Evolutionary conservation across 2,113 vertebrate species (phyloP), one percentile per base, ranked within the genome.

Genomic region (Tamias sibiricus): DNA sequence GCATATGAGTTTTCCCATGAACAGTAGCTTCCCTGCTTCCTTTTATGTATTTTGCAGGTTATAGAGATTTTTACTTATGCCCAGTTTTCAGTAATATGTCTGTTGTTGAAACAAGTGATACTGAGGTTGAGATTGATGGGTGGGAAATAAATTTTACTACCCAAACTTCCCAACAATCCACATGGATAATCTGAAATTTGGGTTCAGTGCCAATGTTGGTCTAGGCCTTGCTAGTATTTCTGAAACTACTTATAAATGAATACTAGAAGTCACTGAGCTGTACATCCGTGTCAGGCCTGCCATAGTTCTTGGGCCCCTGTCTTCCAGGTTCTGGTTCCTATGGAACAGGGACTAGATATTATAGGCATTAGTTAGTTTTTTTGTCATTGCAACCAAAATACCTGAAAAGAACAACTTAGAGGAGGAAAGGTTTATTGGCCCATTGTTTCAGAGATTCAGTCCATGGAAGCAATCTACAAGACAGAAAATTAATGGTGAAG

Each of bases 1-100:
- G 17, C n/a, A 62, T 54, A 86, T 87, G 62, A 87, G 13, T 90
- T 44, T 79, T 89, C 32, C 69, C 81, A 84, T 90, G 47, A 91
- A 76, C 74, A 84, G 52, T 76, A 86, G 6, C 44, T 47, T 52
- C 35, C 77, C 64, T 87, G 12, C 1, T 68, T 71, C 5, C 47
- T 83, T 77, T 87, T 68, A 83, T 69, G 12, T 64, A 22, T 66
- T 94, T 76, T 74, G 8, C 7, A 54, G 40, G 44, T 44, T 20
- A 42, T 37, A 68, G 40, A 87, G 28, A 66, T 59, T 95, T 94
- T 94, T 49, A 44, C 32, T 81, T 94, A 83, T 35, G 37, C 1
- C 17, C 37, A 69, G 12, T 85, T 87, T 71, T 71, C 19, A 52
- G 8, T 66, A 47, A 40, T 20, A n/a, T 20, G 22, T 74, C 79